Evolutionary conservation across 2,888 invertebrate genomes (phyloP), one percentile per base, ranked within the genome.

Genomic region (Euspilapteryx auroguttella): DNA sequence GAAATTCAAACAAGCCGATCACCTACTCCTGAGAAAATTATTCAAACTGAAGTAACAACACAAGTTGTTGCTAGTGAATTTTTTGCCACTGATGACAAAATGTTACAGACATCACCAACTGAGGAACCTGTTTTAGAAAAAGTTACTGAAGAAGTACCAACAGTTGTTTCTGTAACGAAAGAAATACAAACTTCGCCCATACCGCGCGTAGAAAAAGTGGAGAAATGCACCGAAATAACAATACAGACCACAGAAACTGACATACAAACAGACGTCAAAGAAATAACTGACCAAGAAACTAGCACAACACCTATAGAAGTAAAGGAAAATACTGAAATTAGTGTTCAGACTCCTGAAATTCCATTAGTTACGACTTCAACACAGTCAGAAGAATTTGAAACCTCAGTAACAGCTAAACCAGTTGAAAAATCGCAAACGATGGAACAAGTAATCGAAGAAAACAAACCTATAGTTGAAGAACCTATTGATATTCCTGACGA

Each of bases 181-280:
- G 77, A 77, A 42, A 62, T 76, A 27, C 80, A 81, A 52, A 81
- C 81, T 7, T 79, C 80, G n/a, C 79, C 79, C 8, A 35, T 58
- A 27, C 59, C 54, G 12, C 37, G 45, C 35, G 32, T 61, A 22
- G 39, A 49, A 25, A 54, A 50, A 37, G 53, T 59, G 36, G 69
- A 73, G 36, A 69, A 71, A 38, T 51, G 58, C 34, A 64, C 65
- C 32, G 71, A 63, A 58, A 42, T 63, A 12, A 33, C 45, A 14
- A 43, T 69, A 13, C 55, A 68, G 37, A 73, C 68, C 12, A 45
- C 47, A 29, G 78, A 78, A 40, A 61, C 45, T 15, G 48, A 64
- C 32, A 65, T 68, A 35, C 69, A 71, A 44, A 75, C 73, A 28
- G 31, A 48, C 2, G 42, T 44, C 35, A 47, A 49, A 31, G 62